A percentile compares a stretch with the other conserved stretches of the same genome.
phyloP scores from a whole-genome alignment of 2,113 vertebrate genomes.

The Eurypyga helias region DNA sequence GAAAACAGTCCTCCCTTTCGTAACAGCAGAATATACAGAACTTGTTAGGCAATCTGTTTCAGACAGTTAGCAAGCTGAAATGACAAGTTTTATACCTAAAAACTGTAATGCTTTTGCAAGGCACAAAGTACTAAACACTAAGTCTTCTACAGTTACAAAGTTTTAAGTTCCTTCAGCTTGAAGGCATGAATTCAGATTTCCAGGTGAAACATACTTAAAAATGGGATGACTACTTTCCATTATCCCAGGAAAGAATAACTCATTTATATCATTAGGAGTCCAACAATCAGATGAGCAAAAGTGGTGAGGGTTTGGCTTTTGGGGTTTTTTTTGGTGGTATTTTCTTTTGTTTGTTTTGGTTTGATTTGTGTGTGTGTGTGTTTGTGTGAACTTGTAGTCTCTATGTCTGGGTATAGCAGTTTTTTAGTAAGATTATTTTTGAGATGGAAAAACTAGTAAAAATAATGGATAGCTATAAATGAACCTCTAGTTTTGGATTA shows the following conservation, averaged over 20 bases:
- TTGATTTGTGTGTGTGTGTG: not conserved
- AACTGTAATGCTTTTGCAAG: not conserved
- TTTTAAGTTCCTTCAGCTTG: not conserved
- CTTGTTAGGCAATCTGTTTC: not conserved
- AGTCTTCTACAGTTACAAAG: not conserved
- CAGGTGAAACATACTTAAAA: not conserved
- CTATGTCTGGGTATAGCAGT: not conserved
- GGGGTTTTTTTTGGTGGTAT: too few relatives aligned
- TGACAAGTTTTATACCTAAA: not conserved
- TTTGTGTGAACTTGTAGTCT: not conserved
- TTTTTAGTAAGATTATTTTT: not conserved
- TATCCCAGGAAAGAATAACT: not conserved
- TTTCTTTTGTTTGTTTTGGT: too few relatives aligned
- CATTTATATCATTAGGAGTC: not conserved
- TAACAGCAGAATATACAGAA: not conserved
- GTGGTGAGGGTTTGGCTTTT: fast-evolving
- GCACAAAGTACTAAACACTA: not conserved
- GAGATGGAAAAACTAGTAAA: not conserved
- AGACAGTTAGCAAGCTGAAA: not conserved
- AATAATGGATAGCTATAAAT: not conserved
- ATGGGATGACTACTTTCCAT: not conserved
- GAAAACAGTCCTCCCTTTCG: fast-evolving
- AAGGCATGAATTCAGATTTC: not conserved
- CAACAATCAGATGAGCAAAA: not conserved
- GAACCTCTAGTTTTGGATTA: not conserved